Percentiles rank a stretch among this genome's conserved stretches.
Evolutionary conservation across 1,140 invertebrate genomes (phyloP).

Genomic region (Diachasma alloeum): DNA sequence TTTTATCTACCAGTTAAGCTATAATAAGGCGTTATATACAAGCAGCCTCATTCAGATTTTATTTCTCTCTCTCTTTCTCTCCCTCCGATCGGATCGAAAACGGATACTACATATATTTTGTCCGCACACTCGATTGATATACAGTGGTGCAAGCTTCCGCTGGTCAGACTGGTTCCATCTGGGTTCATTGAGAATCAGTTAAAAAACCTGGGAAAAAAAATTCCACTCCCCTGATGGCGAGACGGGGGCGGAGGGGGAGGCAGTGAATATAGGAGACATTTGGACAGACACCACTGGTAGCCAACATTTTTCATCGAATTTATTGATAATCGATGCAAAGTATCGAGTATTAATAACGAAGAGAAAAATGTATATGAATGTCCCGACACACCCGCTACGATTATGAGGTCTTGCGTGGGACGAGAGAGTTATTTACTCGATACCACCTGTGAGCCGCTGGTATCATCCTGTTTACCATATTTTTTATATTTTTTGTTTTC

Average conservation of each 20-base stretch:
- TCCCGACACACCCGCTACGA: background rate
- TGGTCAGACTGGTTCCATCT: background rate
- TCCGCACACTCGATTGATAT: background rate
- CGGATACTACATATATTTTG: background rate
- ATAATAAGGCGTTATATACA: no score
- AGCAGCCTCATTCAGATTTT: no score
- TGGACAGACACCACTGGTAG: background rate
- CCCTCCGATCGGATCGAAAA: no score
- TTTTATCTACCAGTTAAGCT: no score
- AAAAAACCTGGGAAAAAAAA: no score
- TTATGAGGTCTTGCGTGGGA: background rate
- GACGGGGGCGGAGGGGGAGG: background rate
- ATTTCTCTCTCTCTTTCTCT: no score
- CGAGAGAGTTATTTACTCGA: background rate
- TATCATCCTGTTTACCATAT: background rate
- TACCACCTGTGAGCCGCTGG: background rate
- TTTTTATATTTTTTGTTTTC: background rate
- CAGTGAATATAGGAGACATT: background rate
- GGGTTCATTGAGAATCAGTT: background rate
- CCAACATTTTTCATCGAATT: constrained; percentile 1
- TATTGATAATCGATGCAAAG: constrained; percentile 2
- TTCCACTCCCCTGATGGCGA: background rate
- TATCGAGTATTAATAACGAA: background rate
- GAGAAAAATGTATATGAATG: background rate
- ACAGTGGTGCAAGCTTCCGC: background rate